Conservation (phyloP, 1,140 invertebrate genomes). For the Oreohelix idahoensis region DNA sequence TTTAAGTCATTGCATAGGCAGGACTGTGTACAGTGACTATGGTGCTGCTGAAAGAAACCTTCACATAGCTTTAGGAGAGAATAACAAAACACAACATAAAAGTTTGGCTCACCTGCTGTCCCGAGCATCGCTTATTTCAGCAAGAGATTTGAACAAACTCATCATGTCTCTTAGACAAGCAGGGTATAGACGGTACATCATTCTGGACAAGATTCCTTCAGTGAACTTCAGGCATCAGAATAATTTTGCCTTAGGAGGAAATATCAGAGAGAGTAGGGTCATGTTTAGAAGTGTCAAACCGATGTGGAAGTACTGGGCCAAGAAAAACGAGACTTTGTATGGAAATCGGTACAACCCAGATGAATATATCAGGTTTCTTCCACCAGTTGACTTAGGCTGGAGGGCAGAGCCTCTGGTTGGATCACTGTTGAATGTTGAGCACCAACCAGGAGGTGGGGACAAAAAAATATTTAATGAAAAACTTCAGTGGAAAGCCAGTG, state of each 20-base stretch:
- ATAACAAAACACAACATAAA: too few species aligned
- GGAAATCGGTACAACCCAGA: neutral
- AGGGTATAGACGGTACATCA: too few species aligned
- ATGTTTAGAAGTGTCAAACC: slow-evolving; percentile 9
- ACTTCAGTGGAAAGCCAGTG: slow-evolving; percentile 85
- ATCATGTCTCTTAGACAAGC: too few species aligned
- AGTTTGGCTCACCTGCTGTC: too few species aligned
- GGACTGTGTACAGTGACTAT: too few species aligned
- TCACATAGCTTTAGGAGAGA: too few species aligned
- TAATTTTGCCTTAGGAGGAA: neutral
- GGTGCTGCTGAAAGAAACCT: too few species aligned
- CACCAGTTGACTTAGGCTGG: slow-evolving; percentile 45
- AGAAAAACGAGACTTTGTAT: neutral
- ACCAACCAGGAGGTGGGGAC: slow-evolving; percentile 60
- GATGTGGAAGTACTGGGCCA: slow-evolving; percentile 31
- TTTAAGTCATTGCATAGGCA: too few species aligned
- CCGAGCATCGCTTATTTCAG: too few species aligned
- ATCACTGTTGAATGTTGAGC: slow-evolving; percentile 57
- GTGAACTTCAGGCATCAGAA: too few species aligned
- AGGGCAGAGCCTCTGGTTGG: slow-evolving; percentile 56
- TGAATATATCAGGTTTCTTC: slow-evolving; percentile 12
- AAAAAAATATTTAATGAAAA: slow-evolving; percentile 79
- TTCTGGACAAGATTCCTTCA: too few species aligned
- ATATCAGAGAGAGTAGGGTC: neutral
- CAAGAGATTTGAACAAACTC: too few species aligned